Evolutionary conservation across 2,888 invertebrate genomes (phyloP).

Genomic region (Meta bourneti): DNA sequence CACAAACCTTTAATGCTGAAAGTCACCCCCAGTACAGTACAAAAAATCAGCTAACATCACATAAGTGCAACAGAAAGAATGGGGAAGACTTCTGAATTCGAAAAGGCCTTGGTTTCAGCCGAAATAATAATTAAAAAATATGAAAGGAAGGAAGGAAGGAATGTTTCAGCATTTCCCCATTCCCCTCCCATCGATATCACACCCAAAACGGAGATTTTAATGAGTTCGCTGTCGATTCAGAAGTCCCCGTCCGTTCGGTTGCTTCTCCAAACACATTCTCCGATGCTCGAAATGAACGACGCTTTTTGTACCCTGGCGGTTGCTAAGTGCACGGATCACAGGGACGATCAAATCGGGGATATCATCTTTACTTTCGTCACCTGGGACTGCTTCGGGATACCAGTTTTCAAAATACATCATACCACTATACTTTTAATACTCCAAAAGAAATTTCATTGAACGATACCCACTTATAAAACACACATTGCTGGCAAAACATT

Average conservation of each 20-base stretch:
- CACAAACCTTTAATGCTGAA: slow-evolving; percentile 77
- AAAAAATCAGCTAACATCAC: slow-evolving; percentile 52
- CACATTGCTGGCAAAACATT: neutral
- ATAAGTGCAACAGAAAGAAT: slow-evolving; percentile 4
- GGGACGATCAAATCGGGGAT: slow-evolving; percentile 66
- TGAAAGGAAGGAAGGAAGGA: slow-evolving; percentile 48
- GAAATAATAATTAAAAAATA: too few relatives aligned
- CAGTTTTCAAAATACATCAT: slow-evolving; percentile 19
- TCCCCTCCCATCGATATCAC: slow-evolving; percentile 5
- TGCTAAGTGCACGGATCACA: slow-evolving; percentile 71
- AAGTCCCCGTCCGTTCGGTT: slow-evolving; percentile 30
- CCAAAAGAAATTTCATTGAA: neutral
- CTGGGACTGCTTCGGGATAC: neutral
- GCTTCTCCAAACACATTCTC: neutral
- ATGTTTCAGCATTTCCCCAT: slow-evolving; percentile 43
- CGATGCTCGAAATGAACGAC: too few relatives aligned
- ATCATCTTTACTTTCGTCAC: neutral
- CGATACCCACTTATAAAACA: neutral
- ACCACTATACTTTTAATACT: slow-evolving; percentile 7
- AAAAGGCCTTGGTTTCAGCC: neutral
- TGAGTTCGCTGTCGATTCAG: neutral
- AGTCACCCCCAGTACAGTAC: slow-evolving; percentile 74
- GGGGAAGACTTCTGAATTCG: slow-evolving; percentile 6
- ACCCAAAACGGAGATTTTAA: neutral
- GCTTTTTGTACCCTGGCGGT: slow-evolving; percentile 67